phyloP scores from a whole-genome alignment of 2,797 vertebrate species.

The Diplodus sargus region DNA sequence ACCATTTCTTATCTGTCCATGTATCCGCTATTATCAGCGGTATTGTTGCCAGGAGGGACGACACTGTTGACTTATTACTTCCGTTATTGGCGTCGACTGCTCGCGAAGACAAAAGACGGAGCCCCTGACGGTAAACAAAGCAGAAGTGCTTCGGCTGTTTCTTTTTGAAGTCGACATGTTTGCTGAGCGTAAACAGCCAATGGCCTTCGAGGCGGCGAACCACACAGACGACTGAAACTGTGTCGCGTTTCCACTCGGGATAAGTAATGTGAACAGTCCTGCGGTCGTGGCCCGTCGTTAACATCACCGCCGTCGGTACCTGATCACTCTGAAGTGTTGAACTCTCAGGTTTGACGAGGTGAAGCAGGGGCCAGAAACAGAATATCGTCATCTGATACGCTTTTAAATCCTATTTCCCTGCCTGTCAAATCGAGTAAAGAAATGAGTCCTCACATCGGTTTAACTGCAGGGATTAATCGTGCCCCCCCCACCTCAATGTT shows the following conservation, averaged over 20 bases:
- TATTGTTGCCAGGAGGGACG: constrained; percentile 43
- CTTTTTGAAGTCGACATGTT: constrained; percentile 68
- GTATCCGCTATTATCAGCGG: constrained; percentile 51
- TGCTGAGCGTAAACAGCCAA: constrained; percentile 61
- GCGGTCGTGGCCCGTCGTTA: constrained; percentile 25
- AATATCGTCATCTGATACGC: constrained; percentile 64
- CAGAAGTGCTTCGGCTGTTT: constrained; percentile 56
- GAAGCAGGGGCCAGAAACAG: constrained; percentile 41
- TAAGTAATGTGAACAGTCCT: constrained; percentile 46
- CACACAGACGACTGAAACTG: constrained; percentile 49
- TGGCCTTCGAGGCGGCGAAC: constrained; percentile 51
- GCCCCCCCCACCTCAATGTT: constrained; percentile 45
- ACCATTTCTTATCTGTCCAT: constrained; percentile 28
- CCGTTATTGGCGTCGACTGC: constrained; percentile 66
- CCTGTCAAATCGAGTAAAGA: constrained; percentile 74
- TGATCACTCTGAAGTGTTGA: constrained; percentile 26
- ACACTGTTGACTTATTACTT: constrained; percentile 70
- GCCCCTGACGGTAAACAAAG: constrained; percentile 65
- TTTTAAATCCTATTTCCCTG: constrained; percentile 70
- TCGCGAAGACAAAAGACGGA: constrained; percentile 53
- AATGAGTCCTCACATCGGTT: constrained; percentile 71
- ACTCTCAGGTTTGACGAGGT: constrained; percentile 38
- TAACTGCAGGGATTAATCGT: constrained; percentile 70
- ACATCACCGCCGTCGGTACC: constrained; percentile 19
- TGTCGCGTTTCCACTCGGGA: constrained; percentile 57